Conservation (phyloP, 2,113 vertebrate species). For the Pomatostomus ruficeps region DNA sequence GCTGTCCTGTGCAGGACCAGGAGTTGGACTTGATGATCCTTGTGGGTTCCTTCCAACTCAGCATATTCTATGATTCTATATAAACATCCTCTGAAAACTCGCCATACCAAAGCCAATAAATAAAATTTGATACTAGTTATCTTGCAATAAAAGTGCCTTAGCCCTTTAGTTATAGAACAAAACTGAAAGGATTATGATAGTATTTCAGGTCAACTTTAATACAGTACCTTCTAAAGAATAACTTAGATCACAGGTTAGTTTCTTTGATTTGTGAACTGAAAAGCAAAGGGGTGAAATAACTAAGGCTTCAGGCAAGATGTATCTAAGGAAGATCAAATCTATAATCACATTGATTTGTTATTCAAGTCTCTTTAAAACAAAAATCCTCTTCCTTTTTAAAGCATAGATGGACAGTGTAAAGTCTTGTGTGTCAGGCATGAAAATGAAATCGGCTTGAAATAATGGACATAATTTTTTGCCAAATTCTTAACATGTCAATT, state of each 20-base stretch:
- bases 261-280: neutral
- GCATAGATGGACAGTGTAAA: neutral
- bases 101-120: neutral
- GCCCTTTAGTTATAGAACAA: neutral
- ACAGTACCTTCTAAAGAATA: neutral
- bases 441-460: neutral
- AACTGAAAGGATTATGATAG: neutral
- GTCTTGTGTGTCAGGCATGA: neutral
- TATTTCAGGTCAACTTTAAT: neutral
- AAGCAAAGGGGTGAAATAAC: neutral
- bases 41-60: neutral
- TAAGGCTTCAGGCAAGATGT: neutral
- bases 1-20: neutral
- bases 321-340: neutral
- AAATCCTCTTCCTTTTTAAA: neutral
- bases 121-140: neutral
- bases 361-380: neutral
- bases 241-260: neutral
- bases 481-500: neutral
- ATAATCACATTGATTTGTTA: neutral
- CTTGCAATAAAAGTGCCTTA: neutral
- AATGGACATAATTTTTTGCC: neutral
- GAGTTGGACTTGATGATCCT: neutral
- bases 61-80: neutral
- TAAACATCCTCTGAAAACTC: neutral